These are phyloP conservation scores for Gobio occitaniae DNA, from an alignment of 2,797 vertebrate species.

Conservation along the genomic window DNA sequence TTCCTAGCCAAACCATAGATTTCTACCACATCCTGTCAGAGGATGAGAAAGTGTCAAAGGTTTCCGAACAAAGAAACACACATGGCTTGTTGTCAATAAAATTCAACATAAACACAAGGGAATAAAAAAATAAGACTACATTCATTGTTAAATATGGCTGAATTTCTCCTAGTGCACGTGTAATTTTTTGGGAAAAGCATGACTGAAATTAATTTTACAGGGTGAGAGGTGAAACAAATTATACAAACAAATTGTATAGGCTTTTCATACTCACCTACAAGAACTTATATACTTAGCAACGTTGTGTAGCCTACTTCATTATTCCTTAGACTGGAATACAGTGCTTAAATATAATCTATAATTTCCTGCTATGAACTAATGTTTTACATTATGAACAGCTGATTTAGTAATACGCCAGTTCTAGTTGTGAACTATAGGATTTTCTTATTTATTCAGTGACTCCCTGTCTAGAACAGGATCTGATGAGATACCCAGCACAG, in stretches of 20 bases:
- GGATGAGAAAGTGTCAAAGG: conserved; percentile 43
- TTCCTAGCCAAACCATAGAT: conserved; percentile 17
- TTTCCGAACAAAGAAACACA: conserved; percentile 38
- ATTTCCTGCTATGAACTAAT: neutral
- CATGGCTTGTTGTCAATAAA: conserved; percentile 6
- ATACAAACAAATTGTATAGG: neutral
- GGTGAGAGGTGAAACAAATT: neutral
- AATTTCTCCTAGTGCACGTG: neutral
- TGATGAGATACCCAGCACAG: neutral
- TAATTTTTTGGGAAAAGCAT: neutral
- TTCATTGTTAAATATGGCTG: neutral
- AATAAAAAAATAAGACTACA: neutral
- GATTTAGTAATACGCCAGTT: neutral
- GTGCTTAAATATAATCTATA: neutral
- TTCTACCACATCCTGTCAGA: conserved; percentile 40
- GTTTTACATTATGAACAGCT: neutral
- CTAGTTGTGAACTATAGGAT: neutral
- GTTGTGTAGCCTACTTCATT: neutral
- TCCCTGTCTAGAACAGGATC: neutral
- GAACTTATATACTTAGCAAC: neutral
- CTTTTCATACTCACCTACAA: neutral
- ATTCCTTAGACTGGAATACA: neutral
- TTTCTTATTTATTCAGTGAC: conserved; percentile 9
- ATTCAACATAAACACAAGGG: conserved; percentile 5
- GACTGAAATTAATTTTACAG: neutral